These are phyloP conservation scores for Drosophila melanosoma DNA, from an alignment of 2,888 invertebrate genomes.

Conservation along the genomic window DNA sequence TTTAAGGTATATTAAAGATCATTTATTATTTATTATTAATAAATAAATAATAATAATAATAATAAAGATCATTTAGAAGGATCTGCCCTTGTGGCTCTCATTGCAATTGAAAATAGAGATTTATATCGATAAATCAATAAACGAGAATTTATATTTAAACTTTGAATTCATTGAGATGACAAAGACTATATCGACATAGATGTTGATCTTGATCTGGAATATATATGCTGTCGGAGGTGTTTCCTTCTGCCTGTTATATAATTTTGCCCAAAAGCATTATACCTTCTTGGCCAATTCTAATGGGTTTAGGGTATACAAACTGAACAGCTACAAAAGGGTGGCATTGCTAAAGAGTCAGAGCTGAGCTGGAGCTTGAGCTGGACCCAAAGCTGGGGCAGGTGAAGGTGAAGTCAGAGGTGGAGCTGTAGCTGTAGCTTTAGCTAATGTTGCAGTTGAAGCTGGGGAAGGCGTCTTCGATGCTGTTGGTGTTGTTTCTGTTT, in stretches of 20 bases:
- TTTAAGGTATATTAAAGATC: not conserved
- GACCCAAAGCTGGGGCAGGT: too few relatives aligned
- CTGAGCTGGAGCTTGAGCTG: not conserved
- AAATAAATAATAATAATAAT: too few relatives aligned
- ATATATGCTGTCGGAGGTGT: not conserved
- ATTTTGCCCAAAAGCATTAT: not conserved
- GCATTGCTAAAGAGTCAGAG: constrained; percentile 16
- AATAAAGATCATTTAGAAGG: too few relatives aligned
- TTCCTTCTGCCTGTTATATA: not conserved
- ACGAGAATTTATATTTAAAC: not conserved
- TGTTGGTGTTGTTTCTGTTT: constrained; percentile 15
- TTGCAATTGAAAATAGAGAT: too few relatives aligned
- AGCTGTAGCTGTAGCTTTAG: constrained; percentile 12
- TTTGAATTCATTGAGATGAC: not conserved
- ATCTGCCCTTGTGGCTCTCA: too few relatives aligned
- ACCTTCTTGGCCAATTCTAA: not conserved
- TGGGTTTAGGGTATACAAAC: not conserved
- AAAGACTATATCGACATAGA: not conserved
- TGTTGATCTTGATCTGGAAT: not conserved
- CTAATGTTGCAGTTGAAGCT: constrained; percentile 13
- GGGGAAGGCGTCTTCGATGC: constrained; percentile 41
- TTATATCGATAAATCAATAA: not conserved
- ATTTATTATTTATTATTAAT: too few relatives aligned
- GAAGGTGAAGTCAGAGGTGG: too few relatives aligned
- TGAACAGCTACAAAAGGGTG: constrained; percentile 43